A percentile compares a stretch with the other conserved stretches of the same genome.
phyloP scores from a whole-genome alignment of 2,797 vertebrate species.

The Sparus aurata region DNA sequence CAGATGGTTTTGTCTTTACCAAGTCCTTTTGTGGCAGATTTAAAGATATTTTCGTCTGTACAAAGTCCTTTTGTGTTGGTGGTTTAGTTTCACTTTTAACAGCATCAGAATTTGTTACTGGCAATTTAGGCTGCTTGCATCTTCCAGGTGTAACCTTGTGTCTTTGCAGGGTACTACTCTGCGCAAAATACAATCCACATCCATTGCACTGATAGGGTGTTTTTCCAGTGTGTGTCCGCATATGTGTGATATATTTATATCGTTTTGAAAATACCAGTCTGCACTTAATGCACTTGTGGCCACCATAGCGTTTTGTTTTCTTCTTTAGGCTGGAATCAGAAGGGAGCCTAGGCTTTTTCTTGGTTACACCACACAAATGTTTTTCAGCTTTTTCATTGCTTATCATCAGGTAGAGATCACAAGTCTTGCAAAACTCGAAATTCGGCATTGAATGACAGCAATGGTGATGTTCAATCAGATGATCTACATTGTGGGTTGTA shows the following conservation, averaged over 20 bases:
- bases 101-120: constrained; percentile 16
- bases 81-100: not conserved
- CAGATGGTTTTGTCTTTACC: not conserved
- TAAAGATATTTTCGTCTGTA: constrained; percentile 4
- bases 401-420: constrained; percentile 71
- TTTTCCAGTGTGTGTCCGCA: constrained; percentile 78
- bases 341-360: not conserved
- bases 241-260: constrained; percentile 68
- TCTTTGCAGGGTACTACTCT: constrained; percentile 62
- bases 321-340: constrained; percentile 9
- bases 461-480: constrained; percentile 83
- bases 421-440: constrained; percentile 77
- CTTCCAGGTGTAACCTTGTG: constrained; percentile 70
- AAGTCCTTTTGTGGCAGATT: constrained; percentile 29
- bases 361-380: constrained; percentile 67
- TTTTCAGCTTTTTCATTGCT: constrained; percentile 46
- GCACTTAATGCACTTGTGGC: constrained; percentile 76
- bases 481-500: constrained; percentile 60
- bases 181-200: constrained; percentile 83
- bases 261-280: constrained; percentile 66
- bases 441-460: constrained; percentile 61
- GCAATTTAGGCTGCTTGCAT: constrained; percentile 61
- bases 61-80: constrained; percentile 2
- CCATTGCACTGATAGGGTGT: constrained; percentile 78
- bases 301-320: constrained; percentile 22